Percentiles rank a stretch among this genome's conserved stretches.
These are phyloP conservation scores for Physella acuta DNA, from an alignment of 1,140 invertebrate species.

Conservation along the genomic window DNA sequence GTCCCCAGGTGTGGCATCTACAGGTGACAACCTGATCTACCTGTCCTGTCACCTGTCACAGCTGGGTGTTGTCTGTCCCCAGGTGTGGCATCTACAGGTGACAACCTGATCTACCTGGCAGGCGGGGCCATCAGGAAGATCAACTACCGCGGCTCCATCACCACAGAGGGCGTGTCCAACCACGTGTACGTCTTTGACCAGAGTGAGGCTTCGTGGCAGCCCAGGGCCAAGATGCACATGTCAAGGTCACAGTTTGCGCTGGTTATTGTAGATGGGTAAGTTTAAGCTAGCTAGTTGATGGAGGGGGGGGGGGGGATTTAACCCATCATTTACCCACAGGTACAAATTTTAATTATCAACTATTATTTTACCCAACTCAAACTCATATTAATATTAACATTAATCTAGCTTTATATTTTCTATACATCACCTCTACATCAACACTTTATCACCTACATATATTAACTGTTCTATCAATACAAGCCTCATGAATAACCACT, in stretches of 20 bases:
- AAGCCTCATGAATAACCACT: too few species aligned
- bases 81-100: conserved; percentile 56
- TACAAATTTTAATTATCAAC: too few species aligned
- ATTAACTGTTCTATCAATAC: too few species aligned
- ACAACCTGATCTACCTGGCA: conserved; percentile 65
- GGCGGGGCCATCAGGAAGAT: conserved; percentile 62
- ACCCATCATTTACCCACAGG: too few species aligned
- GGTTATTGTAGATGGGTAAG: conserved; percentile 54
- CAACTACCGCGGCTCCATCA: conserved; percentile 54
- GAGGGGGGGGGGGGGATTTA: not conserved
- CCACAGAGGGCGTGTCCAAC: conserved; percentile 53
- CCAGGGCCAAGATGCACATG: conserved; percentile 51
- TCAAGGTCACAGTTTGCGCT: conserved; percentile 51
- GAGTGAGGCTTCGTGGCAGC: conserved; percentile 42
- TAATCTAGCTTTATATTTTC: too few species aligned
- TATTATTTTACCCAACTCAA: not conserved
- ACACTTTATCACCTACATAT: too few species aligned
- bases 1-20: conserved; percentile 53
- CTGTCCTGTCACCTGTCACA: too few species aligned
- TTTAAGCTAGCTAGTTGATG: not conserved
- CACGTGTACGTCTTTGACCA: conserved; percentile 52
- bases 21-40: conserved; percentile 64
- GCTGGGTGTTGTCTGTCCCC: too few species aligned
- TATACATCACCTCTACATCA: too few species aligned
- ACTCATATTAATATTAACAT: not conserved